Percentiles rank a stretch among this genome's conserved stretches.
Conservation (phyloP, 2,888 invertebrate species). For the Xestia rhomboidea region DNA sequence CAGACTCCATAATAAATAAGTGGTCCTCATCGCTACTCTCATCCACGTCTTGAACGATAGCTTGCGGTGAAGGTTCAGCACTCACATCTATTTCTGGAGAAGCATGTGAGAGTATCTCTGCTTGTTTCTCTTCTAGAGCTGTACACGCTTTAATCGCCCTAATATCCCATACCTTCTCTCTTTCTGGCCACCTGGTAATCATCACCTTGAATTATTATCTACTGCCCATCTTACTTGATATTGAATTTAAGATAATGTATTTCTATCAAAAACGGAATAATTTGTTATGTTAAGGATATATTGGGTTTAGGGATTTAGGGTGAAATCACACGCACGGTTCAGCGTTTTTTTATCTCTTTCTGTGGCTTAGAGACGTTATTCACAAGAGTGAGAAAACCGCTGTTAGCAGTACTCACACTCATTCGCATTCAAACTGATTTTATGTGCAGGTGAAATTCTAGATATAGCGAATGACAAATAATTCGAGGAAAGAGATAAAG, state of each 20-base stretch:
- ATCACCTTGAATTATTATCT: not conserved
- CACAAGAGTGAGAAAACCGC: not conserved
- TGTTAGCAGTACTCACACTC: not conserved
- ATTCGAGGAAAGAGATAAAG: not conserved
- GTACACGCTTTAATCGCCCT: conserved; percentile 28
- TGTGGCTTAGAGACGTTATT: not conserved
- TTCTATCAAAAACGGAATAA: not conserved
- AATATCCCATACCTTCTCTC: conserved; percentile 32
- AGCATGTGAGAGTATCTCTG: not conserved
- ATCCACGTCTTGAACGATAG: not conserved
- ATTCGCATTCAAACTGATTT: not conserved
- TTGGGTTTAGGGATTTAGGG: not conserved
- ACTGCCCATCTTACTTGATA: not conserved
- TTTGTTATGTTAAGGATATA: not conserved
- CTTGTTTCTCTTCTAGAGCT: conserved; percentile 15
- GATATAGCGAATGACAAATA: not conserved
- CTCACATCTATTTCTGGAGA: not conserved
- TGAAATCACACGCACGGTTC: not conserved
- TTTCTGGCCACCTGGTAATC: conserved; percentile 49
- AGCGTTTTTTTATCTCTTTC: not conserved
- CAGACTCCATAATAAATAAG: conserved; percentile 74
- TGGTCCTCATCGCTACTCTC: conserved; percentile 49
- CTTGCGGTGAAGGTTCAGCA: not conserved
- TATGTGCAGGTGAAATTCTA: not conserved
- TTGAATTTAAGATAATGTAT: not conserved